Evolutionary conservation across 2,797 vertebrate species (phyloP).

Genomic region (Enteromius unitaeniatus): DNA sequence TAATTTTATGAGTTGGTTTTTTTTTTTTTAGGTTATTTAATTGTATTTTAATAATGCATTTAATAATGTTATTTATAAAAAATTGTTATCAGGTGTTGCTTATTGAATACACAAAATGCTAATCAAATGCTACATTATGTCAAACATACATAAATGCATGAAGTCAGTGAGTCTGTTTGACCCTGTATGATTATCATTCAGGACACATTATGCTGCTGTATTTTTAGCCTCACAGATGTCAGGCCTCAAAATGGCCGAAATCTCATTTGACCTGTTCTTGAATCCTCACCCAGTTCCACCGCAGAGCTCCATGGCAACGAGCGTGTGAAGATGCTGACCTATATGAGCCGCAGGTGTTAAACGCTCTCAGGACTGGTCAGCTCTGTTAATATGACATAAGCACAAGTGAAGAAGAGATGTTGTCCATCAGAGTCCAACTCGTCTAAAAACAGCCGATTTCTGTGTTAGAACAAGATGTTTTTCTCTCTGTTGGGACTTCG

Average conservation of each 20-base stretch:
- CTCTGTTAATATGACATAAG: not conserved
- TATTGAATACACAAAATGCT: not conserved
- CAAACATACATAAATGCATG: not conserved
- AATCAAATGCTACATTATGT: not conserved
- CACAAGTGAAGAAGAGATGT: not conserved
- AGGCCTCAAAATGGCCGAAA: conserved; percentile 19
- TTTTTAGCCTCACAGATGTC: conserved; percentile 20
- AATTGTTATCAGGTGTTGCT: no score
- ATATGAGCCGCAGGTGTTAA: conserved; percentile 14
- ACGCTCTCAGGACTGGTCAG: not conserved
- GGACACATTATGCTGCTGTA: conserved; percentile 16
- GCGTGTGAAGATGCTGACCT: conserved; percentile 49
- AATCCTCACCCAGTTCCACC: conserved; percentile 16
- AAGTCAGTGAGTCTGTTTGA: not conserved
- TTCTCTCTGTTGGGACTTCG: not conserved
- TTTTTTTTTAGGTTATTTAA: no score
- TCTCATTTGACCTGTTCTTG: conserved; percentile 52
- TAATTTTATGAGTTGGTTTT: no score
- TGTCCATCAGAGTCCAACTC: not conserved
- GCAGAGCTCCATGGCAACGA: conserved; percentile 39
- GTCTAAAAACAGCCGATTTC: not conserved
- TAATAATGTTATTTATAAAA: no score
- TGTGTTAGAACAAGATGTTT: not conserved
- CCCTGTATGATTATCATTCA: not conserved
- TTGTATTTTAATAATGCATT: no score